Evolutionary conservation across 2,113 vertebrate species (phyloP).

Genomic region (Formicarius rufipectus): DNA sequence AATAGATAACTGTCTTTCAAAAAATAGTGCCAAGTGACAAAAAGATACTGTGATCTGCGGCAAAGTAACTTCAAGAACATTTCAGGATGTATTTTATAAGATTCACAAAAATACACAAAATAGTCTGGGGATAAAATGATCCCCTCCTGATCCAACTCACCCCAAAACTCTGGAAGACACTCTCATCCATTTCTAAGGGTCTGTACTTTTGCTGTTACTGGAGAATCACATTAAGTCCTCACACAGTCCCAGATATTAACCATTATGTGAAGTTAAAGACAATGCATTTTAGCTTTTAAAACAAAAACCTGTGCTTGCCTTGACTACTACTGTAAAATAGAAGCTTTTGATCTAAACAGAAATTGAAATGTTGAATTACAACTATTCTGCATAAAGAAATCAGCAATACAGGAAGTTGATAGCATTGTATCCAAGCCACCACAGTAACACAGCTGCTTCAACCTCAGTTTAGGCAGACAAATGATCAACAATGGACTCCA

Average conservation of each 20-base stretch:
- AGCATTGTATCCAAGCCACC: neutral
- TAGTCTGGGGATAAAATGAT: neutral
- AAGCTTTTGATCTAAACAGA: neutral
- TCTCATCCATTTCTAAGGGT: neutral
- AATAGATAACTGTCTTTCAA: neutral
- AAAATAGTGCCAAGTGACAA: neutral
- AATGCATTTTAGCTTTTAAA: neutral
- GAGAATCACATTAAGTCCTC: neutral
- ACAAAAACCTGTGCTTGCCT: neutral
- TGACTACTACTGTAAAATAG: neutral
- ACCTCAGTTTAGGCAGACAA: neutral
- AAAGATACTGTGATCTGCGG: neutral
- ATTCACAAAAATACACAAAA: neutral
- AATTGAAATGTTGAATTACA: neutral
- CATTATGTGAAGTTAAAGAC: neutral
- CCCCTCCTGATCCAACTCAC: neutral
- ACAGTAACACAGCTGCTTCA: neutral
- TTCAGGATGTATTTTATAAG: neutral
- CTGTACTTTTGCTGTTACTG: neutral
- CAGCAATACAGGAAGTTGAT: neutral
- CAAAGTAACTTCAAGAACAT: neutral
- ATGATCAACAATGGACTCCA: neutral
- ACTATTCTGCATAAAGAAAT: neutral
- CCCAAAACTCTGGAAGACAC: neutral
- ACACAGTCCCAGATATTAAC: neutral